Conservation (phyloP, 2,797 vertebrate species). For the Mormyrops boulengeri region DNA sequence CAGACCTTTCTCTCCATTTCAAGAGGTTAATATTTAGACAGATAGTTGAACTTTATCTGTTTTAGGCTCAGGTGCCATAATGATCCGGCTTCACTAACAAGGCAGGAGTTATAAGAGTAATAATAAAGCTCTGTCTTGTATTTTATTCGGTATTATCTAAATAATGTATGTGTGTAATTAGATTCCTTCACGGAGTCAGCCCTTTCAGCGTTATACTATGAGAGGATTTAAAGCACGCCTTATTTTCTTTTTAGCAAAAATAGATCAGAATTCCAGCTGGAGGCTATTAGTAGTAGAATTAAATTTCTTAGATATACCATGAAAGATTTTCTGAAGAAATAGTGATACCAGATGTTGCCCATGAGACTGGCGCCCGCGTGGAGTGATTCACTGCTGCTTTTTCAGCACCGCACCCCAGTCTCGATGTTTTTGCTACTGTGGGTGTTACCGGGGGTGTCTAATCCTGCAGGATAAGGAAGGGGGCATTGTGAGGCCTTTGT, state of each 20-base stretch:
- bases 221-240: neutral
- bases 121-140: neutral
- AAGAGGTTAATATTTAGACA: neutral
- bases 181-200: neutral
- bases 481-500: constrained; percentile 30
- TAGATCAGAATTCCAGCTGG: constrained; percentile 5
- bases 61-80: neutral
- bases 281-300: neutral
- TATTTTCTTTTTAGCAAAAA: neutral
- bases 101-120: neutral
- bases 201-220: neutral
- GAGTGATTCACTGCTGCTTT: neutral
- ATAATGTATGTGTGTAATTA: neutral
- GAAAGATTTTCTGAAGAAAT: neutral
- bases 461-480: constrained; percentile 29
- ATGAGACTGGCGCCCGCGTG: neutral
- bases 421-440: neutral
- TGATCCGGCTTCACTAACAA: neutral
- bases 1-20: neutral
- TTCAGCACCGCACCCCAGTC: neutral
- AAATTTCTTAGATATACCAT: neutral
- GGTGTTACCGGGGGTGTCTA: constrained; percentile 33
- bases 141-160: neutral
- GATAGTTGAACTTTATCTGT: neutral
- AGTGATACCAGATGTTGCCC: neutral